Evolutionary conservation across 2,113 vertebrate genomes (phyloP), one percentile per base, ranked within the genome.

Genomic region (Dasyprocta punctata): DNA sequence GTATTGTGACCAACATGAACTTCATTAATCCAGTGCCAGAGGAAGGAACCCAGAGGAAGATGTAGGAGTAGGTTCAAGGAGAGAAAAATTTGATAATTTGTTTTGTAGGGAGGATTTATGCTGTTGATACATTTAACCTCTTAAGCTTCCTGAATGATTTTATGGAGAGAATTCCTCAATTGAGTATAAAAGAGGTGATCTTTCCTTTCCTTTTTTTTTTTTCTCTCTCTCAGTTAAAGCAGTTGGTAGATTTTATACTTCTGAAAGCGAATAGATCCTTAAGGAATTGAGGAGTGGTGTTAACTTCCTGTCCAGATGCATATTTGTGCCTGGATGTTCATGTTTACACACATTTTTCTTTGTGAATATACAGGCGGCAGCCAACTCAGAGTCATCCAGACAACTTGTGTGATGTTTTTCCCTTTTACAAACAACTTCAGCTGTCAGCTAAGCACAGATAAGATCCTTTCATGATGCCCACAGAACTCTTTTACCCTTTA

Each of bases 231-330:
- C 28, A 67, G 10, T 84, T 52, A 87, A 47, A 54, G 44, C 82
- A 81, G 22, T 92, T 89, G 77, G 67, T 81, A 88, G 60, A 52
- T 83, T 95, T 89, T 95, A 16, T 89, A 33, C 71, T 97, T 96
- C 49, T 69, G 7, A 82, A 65, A 92, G 88, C 78, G 38, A 96
- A 30, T 83, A 69, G 86, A 44, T 89, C 86, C 89, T 71, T 36
- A 36, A 96, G 96, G 89, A 73, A 77, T 95, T 92, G 89, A 89
- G 38, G 78, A 95, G 89, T 92, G 88, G 83, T 86, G 86, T 77
- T 96, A 54, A 73, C 87, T 96, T 97, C 96, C 96, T 97, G 96
- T 96, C 92, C 97, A 96, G 97, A 92, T 96, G 97, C 88, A 83
- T 92, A 26, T 90, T 96, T 95, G 92, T 77, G 95, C 94, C 61